Percentiles rank a stretch among this genome's conserved stretches.
Evolutionary conservation across 2,113 vertebrate species (phyloP).

Genomic region (Leucopsar rothschildi): DNA sequence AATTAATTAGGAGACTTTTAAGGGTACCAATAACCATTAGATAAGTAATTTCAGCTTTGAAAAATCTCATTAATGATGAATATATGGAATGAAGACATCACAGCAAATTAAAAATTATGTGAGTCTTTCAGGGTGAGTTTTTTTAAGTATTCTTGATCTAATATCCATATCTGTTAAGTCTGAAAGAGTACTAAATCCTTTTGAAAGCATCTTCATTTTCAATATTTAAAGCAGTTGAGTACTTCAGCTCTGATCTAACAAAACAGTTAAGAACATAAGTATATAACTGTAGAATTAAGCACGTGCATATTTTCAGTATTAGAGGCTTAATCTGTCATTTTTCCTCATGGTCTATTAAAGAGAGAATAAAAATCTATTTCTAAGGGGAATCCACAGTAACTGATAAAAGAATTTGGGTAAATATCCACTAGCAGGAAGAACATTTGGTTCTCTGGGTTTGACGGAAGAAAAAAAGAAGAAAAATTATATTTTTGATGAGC

Average conservation of each 20-base stretch:
- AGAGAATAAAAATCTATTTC: neutral
- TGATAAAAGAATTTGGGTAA: neutral
- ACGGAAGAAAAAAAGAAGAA: neutral
- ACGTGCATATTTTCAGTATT: conserved; percentile 17
- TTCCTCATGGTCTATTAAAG: neutral
- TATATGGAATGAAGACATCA: neutral
- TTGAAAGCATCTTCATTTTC: conserved; percentile 32
- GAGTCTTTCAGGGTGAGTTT: neutral
- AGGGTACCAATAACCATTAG: neutral
- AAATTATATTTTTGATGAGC: neutral
- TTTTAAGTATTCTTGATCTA: neutral
- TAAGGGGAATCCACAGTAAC: neutral
- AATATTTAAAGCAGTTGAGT: conserved; percentile 10
- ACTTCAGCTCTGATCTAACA: conserved; percentile 17
- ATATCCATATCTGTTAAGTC: conserved; percentile 7
- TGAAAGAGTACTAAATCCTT: conserved; percentile 21
- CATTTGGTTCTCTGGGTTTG: neutral
- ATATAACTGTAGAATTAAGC: conserved; percentile 26
- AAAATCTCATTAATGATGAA: neutral
- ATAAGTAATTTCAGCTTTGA: neutral
- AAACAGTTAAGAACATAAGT: conserved; percentile 48
- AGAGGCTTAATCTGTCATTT: conserved; percentile 32
- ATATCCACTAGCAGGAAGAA: neutral
- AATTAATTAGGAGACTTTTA: conserved; percentile 18
- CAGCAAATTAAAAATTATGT: neutral